Evolutionary conservation across 2,888 invertebrate species (phyloP).

Genomic region (Ceraclea dissimilis): DNA sequence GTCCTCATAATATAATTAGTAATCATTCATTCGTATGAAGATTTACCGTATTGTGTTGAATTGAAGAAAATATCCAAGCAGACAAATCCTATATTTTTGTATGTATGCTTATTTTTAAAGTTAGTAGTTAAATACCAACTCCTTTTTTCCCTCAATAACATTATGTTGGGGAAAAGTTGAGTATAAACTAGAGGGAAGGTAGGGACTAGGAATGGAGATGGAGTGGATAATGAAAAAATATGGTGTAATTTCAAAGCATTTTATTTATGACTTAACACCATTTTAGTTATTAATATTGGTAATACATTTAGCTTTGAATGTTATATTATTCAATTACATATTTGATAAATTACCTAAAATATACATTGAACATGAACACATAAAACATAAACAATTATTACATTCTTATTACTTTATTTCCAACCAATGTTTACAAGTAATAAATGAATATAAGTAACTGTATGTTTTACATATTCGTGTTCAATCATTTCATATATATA

Average conservation of each 20-base stretch:
- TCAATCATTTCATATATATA: slow-evolving; percentile 18
- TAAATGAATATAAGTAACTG: not conserved
- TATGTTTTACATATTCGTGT: not conserved
- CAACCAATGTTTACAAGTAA: not conserved
- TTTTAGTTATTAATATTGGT: slow-evolving; percentile 40
- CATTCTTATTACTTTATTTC: no score
- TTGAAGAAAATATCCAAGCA: no score
- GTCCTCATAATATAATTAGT: no score
- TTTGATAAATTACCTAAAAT: slow-evolving; percentile 30
- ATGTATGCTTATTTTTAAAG: no score
- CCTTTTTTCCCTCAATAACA: no score
- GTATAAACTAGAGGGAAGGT: no score
- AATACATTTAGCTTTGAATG: slow-evolving; percentile 54
- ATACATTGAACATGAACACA: slow-evolving; percentile 10
- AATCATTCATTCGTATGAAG: no score
- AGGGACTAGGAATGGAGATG: no score
- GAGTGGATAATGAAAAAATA: not conserved
- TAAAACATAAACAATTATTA: not conserved
- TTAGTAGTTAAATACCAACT: no score
- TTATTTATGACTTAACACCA: slow-evolving; percentile 27
- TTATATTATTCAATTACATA: slow-evolving; percentile 48
- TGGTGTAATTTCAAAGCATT: slow-evolving; percentile 25
- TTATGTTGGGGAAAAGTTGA: no score
- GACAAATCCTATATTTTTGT: no score
- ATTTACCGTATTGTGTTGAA: no score